Evolutionary conservation across 2,888 invertebrate species (phyloP), one percentile per base, ranked within the genome.

Genomic region (Rhamphomyia laevipes): DNA sequence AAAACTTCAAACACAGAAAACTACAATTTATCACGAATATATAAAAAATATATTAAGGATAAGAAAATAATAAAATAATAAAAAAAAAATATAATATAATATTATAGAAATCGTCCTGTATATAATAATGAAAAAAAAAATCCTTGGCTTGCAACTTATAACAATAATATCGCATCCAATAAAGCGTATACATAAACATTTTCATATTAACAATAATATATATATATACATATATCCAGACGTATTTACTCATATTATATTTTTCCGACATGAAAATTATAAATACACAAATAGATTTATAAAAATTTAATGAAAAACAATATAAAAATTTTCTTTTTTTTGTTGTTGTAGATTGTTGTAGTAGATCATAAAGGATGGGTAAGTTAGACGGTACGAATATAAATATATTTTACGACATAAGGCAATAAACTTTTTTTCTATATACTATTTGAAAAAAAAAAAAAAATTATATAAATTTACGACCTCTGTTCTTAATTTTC

Each of bases 401-500:
- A 52, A 54, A 54, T 54, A 55, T 57, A 52, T 54, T 58, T 57
- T 55, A 57, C 53, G 56, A 55, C 53, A 51, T n/a, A 50, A 55
- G 55, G 57, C 58, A 58, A 58, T 58, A 57, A 58, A 58, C 56
- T 57, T 56, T 56, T 58, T 27, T 41, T 41, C 3, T 41, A 10
- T 41, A 10, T 40, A 10, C 12, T 6, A n/a, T n/a, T n/a, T 18
- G 6, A n/a, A 42, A 42, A 38, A 38, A 9, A 12, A 38, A 38
- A 18, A 18, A 33, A 51, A 51, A 56, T 55, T 54, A 57, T 56
- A 56, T 57, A 57, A 55, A 58, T 57, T 58, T 57, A 56, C 56
- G 57, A 58, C 52, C 55, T 56, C 56, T 57, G 56, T 56, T 58
- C 55, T 58, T 58, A 57, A 57, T 57, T 57, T 57, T 57, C 55